Evolutionary conservation across 2,797 vertebrate species (phyloP).

Genomic region (Ctenopoma multispine): DNA sequence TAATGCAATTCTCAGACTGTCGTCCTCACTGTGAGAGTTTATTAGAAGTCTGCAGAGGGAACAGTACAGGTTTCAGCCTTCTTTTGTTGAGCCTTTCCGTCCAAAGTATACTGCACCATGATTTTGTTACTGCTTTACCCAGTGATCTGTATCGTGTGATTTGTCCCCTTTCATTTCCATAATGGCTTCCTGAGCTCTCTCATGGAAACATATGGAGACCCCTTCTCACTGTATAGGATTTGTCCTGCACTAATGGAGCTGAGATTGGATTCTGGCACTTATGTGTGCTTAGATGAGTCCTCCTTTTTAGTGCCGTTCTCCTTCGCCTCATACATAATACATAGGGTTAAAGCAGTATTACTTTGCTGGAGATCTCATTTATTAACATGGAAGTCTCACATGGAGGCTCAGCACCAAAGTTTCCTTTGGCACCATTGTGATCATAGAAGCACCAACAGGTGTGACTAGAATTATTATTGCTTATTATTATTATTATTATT

Average conservation of each 20-base stretch:
- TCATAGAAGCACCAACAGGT: slow-evolving; percentile 69
- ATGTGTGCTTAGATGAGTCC: slow-evolving; percentile 83
- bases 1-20: slow-evolving; percentile 61
- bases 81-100: slow-evolving; percentile 65
- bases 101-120: slow-evolving; percentile 69
- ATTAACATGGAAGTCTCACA: slow-evolving; percentile 83
- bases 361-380: slow-evolving; percentile 83
- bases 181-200: slow-evolving; percentile 84
- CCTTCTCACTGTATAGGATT: slow-evolving; percentile 82
- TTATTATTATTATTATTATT: too few relatives aligned
- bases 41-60: slow-evolving; percentile 63
- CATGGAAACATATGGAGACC: slow-evolving; percentile 83
- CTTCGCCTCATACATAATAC: slow-evolving; percentile 86
- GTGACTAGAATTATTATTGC: slow-evolving; percentile 53
- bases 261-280: slow-evolving; percentile 87
- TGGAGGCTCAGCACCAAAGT: slow-evolving; percentile 76
- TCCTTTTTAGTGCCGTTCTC: slow-evolving; percentile 84
- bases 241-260: slow-evolving; percentile 86
- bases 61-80: slow-evolving; percentile 50
- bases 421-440: slow-evolving; percentile 60
- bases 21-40: slow-evolving; percentile 58
- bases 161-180: slow-evolving; percentile 86
- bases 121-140: slow-evolving; percentile 74
- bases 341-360: slow-evolving; percentile 84
- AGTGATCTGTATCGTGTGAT: slow-evolving; percentile 81